These are phyloP conservation scores for Goniozus legneri DNA, from an alignment of 1,140 invertebrate species.

Conservation along the genomic window DNA sequence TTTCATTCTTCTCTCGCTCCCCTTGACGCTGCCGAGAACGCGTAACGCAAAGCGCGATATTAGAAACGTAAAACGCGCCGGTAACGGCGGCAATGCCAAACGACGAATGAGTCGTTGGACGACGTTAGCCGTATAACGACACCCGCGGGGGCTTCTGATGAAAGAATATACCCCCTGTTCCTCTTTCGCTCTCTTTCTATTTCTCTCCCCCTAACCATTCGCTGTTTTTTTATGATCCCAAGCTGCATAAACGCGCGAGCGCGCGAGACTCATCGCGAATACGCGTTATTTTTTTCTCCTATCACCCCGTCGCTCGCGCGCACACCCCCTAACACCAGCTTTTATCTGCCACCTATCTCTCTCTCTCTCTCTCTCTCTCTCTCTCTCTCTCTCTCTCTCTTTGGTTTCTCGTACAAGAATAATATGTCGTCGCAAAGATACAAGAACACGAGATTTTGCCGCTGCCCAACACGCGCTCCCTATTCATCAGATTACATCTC, in stretches of 20 bases:
- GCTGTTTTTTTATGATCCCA: slow-evolving; percentile 1
- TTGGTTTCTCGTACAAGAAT: too few species aligned
- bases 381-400: not conserved
- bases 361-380: not conserved
- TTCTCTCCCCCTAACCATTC: not conserved
- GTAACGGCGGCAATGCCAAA: slow-evolving; percentile 32
- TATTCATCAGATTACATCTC: too few species aligned
- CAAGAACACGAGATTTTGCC: too few species aligned
- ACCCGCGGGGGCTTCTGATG: slow-evolving; percentile 40
- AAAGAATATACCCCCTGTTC: slow-evolving; percentile 47
- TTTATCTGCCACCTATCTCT: too few species aligned
- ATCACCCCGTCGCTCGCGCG: not conserved
- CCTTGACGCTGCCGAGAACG: too few species aligned
- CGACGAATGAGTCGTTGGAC: slow-evolving; percentile 36
- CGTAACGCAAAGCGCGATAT: slow-evolving; percentile 41
- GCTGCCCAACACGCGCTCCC: too few species aligned
- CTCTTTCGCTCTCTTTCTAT: not conserved
- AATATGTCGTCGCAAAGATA: too few species aligned
- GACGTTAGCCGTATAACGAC: slow-evolving; percentile 36
- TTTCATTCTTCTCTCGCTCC: too few species aligned
- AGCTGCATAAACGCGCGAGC: slow-evolving; percentile 37
- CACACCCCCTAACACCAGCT: not conserved
- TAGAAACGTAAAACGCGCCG: slow-evolving; percentile 43
- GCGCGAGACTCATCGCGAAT: slow-evolving; percentile 8
- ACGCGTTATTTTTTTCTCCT: not conserved